Conservation (phyloP, 2,113 vertebrate genomes). For the Hepsetus odoe region DNA sequence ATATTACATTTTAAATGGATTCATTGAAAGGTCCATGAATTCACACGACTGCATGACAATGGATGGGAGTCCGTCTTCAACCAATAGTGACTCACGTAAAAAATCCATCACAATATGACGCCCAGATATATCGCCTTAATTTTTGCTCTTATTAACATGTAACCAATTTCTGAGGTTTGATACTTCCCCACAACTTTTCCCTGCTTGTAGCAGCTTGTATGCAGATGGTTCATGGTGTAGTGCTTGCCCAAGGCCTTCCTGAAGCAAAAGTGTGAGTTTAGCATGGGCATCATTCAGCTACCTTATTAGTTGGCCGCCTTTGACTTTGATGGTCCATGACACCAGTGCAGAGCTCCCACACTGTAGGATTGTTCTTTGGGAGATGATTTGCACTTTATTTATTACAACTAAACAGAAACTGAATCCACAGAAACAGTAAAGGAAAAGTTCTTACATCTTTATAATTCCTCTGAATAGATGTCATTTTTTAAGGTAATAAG, state of each 20-base stretch:
- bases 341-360: background rate
- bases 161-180: conserved; percentile 29
- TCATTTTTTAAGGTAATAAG: background rate
- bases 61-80: background rate
- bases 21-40: background rate
- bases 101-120: conserved; percentile 10
- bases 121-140: conserved; percentile 6
- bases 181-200: conserved; percentile 1
- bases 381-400: no score
- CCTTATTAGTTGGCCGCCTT: conserved; percentile 39
- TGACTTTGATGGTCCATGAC: background rate
- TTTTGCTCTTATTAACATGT: conserved; percentile 8
- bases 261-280: conserved; percentile 7
- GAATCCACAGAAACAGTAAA: no score
- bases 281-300: conserved; percentile 26
- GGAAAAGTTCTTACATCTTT: background rate
- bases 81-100: background rate
- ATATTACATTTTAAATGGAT: no score
- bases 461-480: background rate
- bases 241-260: conserved; percentile 37
- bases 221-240: conserved; percentile 51
- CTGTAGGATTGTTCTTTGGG: no score
- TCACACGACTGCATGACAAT: background rate
- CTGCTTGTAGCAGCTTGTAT: conserved; percentile 54
- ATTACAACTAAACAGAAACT: no score